These are phyloP conservation scores for Gallirallus australis DNA, from an alignment of 2,797 vertebrate genomes.

Conservation along the genomic window DNA sequence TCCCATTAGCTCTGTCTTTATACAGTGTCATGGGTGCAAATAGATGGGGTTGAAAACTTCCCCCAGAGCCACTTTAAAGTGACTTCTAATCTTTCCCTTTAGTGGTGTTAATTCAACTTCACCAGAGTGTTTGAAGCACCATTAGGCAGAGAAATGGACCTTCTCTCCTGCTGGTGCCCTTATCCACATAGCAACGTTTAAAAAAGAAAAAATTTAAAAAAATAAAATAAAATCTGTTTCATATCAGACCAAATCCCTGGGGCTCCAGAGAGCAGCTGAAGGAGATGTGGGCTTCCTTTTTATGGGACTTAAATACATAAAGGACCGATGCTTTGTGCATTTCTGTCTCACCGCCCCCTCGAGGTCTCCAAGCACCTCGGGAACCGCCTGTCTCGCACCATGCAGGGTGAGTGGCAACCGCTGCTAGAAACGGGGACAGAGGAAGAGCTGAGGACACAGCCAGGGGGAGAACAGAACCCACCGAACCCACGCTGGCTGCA, in stretches of 20 bases:
- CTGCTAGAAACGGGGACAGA: not conserved
- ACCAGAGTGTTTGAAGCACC: conserved; percentile 39
- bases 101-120: conserved; percentile 60
- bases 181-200: conserved; percentile 18
- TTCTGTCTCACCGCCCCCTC: not conserved
- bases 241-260: not conserved
- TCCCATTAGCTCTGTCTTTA: conserved; percentile 49
- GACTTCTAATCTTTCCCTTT: conserved; percentile 62
- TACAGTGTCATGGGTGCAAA: conserved; percentile 40
- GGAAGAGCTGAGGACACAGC: not conserved
- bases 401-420: not conserved
- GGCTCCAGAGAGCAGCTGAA: not conserved
- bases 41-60: conserved; percentile 29
- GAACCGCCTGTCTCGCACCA: not conserved
- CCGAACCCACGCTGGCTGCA: fast-evolving
- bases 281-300: not conserved
- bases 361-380: not conserved
- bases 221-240: not conserved
- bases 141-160: conserved; percentile 70
- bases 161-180: conserved; percentile 44
- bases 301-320: not conserved
- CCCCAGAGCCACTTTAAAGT: conserved; percentile 57
- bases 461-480: not conserved
- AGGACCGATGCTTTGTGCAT: not conserved
- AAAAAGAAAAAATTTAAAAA: not conserved